phyloP scores from a whole-genome alignment of 2,113 vertebrate species.

The Rhabdornis inornatus region DNA sequence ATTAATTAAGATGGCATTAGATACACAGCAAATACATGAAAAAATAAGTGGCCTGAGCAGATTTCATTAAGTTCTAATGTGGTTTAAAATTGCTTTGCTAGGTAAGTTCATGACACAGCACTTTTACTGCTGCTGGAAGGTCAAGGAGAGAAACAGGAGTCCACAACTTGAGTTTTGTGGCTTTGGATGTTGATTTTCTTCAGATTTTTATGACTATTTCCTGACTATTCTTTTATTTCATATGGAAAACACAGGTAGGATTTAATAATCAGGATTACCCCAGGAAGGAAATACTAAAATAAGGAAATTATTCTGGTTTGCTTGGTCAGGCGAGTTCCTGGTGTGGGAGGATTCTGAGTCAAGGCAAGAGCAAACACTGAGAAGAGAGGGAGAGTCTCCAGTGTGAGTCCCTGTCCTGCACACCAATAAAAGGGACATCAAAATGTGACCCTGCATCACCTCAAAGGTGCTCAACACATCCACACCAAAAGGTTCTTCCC shows the following conservation, averaged over 20 bases:
- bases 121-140: neutral
- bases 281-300: neutral
- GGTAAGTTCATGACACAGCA: neutral
- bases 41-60: neutral
- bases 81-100: neutral
- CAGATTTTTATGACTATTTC: neutral
- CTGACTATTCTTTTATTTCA: neutral
- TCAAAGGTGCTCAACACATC: neutral
- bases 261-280: neutral
- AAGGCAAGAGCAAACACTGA: fast-evolving
- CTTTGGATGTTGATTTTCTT: neutral
- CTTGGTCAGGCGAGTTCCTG: neutral
- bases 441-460: neutral
- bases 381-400: neutral
- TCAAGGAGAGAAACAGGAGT: neutral
- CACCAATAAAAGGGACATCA: neutral
- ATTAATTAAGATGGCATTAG: neutral
- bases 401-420: neutral
- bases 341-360: fast-evolving
- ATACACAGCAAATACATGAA: neutral
- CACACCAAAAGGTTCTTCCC: fast-evolving
- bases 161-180: neutral
- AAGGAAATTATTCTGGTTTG: neutral
- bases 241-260: neutral
- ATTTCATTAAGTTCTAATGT: neutral